These are phyloP conservation scores for Ormyrus rosae DNA, from an alignment of 2,888 invertebrate genomes.

Conservation along the genomic window DNA sequence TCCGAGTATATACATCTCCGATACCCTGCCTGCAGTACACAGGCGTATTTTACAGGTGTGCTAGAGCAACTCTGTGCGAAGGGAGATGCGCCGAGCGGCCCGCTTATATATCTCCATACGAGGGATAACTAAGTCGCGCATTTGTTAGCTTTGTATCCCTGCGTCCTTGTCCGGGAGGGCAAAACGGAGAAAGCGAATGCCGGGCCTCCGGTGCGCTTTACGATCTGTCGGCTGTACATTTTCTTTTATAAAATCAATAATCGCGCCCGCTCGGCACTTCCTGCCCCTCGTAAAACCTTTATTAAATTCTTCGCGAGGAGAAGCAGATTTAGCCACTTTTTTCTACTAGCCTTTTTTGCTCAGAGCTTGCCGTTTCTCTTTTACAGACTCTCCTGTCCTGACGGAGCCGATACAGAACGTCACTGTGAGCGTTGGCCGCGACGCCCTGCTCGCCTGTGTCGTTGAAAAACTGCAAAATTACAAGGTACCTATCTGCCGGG, in stretches of 20 bases:
- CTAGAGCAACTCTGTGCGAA: too few species aligned
- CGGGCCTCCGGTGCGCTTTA: slow-evolving; percentile 42
- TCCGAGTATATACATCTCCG: background rate
- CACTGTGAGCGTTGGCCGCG: slow-evolving; percentile 91
- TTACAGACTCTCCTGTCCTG: slow-evolving; percentile 85
- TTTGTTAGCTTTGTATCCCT: background rate
- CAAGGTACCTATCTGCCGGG: slow-evolving; percentile 80
- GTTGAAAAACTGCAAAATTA: slow-evolving; percentile 91
- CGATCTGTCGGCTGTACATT: slow-evolving; percentile 53
- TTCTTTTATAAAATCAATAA: slow-evolving; percentile 55
- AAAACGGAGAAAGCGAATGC: background rate
- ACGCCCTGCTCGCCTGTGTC: slow-evolving; percentile 91
- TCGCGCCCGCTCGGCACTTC: slow-evolving; percentile 42
- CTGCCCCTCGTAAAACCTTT: slow-evolving; percentile 49
- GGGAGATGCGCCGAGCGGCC: too few species aligned
- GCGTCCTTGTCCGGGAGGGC: slow-evolving; percentile 7
- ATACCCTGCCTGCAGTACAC: background rate
- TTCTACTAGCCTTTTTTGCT: slow-evolving; percentile 1
- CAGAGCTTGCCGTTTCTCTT: background rate
- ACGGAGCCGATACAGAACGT: slow-evolving; percentile 93
- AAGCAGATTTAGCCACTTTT: background rate
- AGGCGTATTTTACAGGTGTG: too few species aligned
- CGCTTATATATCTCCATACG: too few species aligned
- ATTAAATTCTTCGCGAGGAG: slow-evolving; percentile 44
- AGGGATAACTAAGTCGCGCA: too few species aligned